Evolutionary conservation across 1,140 invertebrate species (phyloP).

Genomic region (Antheraea mylitta): DNA sequence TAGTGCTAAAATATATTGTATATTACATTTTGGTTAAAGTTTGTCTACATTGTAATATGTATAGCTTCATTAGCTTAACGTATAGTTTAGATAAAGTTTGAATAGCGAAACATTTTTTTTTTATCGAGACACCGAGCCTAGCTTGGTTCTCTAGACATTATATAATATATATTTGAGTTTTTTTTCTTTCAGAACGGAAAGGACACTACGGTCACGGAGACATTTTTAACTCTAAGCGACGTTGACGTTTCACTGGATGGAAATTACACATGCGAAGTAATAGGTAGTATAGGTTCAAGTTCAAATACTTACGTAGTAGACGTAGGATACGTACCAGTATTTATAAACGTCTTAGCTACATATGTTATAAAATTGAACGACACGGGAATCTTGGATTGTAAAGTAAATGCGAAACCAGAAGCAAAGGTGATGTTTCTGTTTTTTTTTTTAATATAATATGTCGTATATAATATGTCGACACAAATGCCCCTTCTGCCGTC

Average conservation of each 20-base stretch:
- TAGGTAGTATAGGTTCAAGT: slow-evolving; percentile 5
- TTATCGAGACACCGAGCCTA: no score
- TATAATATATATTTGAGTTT: no score
- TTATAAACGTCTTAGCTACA: not conserved
- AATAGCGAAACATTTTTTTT: no score
- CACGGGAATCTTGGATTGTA: not conserved
- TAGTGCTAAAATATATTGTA: no score
- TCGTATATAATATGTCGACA: no score
- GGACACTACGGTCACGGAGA: not conserved
- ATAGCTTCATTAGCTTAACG: no score
- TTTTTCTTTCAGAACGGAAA: slow-evolving; percentile 7
- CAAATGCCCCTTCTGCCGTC: no score
- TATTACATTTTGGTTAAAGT: no score
- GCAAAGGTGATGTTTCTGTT: slow-evolving; percentile 6
- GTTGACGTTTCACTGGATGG: not conserved
- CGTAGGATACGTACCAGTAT: slow-evolving; percentile 5
- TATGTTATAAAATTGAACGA: not conserved
- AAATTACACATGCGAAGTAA: slow-evolving; percentile 22
- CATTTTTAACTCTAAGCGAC: slow-evolving; percentile 5
- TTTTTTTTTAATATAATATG: not conserved
- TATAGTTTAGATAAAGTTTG: no score
- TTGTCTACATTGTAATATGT: no score
- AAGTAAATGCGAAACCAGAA: not conserved
- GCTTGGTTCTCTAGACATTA: no score
- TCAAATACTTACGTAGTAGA: slow-evolving; percentile 11